phyloP scores from a whole-genome alignment of 2,113 vertebrate genomes.

The Bettongia penicillata region DNA sequence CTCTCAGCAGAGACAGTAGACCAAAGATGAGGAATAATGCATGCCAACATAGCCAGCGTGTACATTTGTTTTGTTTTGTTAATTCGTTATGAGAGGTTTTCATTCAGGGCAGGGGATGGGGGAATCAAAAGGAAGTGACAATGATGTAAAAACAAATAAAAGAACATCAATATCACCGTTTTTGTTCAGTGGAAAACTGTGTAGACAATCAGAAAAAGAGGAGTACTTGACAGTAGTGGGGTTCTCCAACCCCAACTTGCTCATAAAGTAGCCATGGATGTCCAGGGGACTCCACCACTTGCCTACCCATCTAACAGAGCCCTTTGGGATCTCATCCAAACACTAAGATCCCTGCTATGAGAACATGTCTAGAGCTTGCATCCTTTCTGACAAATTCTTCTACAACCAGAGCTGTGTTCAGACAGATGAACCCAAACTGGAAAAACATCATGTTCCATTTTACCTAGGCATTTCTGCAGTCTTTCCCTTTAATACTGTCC shows the following conservation, averaged over 20 bases:
- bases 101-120: neutral
- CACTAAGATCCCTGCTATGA: neutral
- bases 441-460: neutral
- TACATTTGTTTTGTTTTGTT: neutral
- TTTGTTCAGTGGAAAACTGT: neutral
- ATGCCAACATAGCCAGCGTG: neutral
- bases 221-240: neutral
- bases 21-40: neutral
- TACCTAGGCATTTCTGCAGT: neutral
- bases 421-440: neutral
- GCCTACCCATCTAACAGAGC: neutral
- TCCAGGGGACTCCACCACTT: neutral
- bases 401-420: neutral
- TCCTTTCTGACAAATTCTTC: neutral
- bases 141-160: neutral
- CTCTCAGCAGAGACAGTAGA: neutral
- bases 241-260: neutral
- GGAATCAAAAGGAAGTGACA: neutral
- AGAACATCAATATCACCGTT: neutral
- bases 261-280: neutral
- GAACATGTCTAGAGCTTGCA: neutral
- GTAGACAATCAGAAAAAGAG: neutral
- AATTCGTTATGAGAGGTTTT: neutral
- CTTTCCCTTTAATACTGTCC: neutral
- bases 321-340: neutral